phyloP scores from a whole-genome alignment of 35 echinoderm and acorn worm genomes.

The Chiridota heheva region DNA sequence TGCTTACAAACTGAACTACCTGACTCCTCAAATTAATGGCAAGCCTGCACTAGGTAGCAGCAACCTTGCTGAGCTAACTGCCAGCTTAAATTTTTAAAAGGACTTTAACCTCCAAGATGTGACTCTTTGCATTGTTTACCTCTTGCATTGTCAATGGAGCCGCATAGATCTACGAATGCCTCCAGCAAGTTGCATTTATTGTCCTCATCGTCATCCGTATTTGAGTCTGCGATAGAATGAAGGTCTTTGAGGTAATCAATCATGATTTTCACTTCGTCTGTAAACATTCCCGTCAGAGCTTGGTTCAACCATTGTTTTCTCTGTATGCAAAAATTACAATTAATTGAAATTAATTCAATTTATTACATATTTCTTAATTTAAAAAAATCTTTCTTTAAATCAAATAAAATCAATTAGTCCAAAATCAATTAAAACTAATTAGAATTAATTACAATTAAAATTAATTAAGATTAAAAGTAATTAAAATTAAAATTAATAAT shows the following conservation, averaged over 20 bases:
- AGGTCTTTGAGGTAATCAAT: slow-evolving; percentile 50
- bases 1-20: no score
- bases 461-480: no score
- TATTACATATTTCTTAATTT: no score
- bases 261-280: slow-evolving; percentile 88
- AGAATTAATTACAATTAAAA: no score
- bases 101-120: not conserved
- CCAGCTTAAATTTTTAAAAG: not conserved
- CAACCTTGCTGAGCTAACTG: not conserved
- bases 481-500: no score
- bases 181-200: slow-evolving; percentile 58
- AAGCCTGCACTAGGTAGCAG: no score
- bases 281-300: slow-evolving; percentile 68
- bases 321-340: slow-evolving; percentile 50
- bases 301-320: slow-evolving; percentile 61
- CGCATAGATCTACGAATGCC: slow-evolving; percentile 65
- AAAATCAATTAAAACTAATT: no score
- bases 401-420: no score
- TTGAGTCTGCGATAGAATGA: slow-evolving; percentile 31
- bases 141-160: slow-evolving; percentile 90
- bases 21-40: no score
- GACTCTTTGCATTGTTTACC: slow-evolving; percentile 17
- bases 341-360: no score
- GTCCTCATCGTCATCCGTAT: slow-evolving; percentile 56
- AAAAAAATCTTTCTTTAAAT: no score